These are phyloP conservation scores for Menura novaehollandiae DNA, from an alignment of 2,113 vertebrate genomes.

Conservation along the genomic window DNA sequence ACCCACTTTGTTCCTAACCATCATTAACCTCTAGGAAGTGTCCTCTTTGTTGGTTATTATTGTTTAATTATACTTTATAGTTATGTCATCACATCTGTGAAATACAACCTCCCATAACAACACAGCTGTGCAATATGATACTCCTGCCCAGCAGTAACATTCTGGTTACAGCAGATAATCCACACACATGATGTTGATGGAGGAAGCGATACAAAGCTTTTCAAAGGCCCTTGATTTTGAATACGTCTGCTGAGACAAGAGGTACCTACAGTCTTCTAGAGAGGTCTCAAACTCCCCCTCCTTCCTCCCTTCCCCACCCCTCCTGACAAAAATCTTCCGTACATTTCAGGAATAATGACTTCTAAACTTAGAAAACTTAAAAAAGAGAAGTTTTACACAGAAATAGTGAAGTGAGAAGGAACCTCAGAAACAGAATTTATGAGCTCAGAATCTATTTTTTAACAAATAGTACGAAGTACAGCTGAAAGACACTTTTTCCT, in stretches of 20 bases:
- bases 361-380: not conserved
- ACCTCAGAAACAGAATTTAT: not conserved
- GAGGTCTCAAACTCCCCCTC: not conserved
- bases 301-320: not conserved
- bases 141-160: not conserved
- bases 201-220: not conserved
- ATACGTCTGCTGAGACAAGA: not conserved
- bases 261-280: not conserved
- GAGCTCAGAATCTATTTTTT: not conserved
- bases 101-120: not conserved
- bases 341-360: not conserved
- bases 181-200: not conserved
- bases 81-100: slow-evolving; percentile 31
- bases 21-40: slow-evolving; percentile 45
- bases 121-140: slow-evolving; percentile 11
- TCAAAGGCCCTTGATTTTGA: not conserved
- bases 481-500: not conserved
- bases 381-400: not conserved
- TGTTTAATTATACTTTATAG: slow-evolving; percentile 28
- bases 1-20: not conserved
- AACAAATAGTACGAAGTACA: not conserved
- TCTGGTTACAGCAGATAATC: not conserved
- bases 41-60: not conserved
- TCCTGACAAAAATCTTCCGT: not conserved
- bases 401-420: not conserved